Conservation (phyloP, 1,140 invertebrate genomes). For the Bilobella aurantiaca region DNA sequence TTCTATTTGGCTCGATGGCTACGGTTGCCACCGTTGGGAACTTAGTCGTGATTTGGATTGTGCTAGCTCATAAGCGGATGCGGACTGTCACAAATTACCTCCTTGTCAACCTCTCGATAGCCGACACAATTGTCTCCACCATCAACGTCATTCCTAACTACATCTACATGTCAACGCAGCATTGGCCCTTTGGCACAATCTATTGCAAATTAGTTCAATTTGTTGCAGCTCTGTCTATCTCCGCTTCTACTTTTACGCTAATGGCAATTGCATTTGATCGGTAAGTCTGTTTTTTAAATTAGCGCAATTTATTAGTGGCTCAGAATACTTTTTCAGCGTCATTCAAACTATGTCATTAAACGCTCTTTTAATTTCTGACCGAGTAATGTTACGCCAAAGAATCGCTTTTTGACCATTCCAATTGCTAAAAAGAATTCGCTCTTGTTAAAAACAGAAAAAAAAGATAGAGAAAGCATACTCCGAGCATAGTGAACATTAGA, state of each 20-base stretch:
- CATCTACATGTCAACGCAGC: slow-evolving; percentile 76
- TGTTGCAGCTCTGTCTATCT: slow-evolving; percentile 78
- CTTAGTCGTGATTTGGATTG: slow-evolving; percentile 81
- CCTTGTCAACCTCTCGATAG: slow-evolving; percentile 83
- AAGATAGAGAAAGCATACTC: too few species aligned
- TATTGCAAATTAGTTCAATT: slow-evolving; percentile 94
- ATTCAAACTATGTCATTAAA: too few species aligned
- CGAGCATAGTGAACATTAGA: too few species aligned
- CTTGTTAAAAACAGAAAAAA: too few species aligned
- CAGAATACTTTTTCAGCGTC: too few species aligned
- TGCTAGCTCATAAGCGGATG: slow-evolving; percentile 72
- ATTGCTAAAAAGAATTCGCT: too few species aligned
- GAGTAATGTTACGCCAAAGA: too few species aligned
- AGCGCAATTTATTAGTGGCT: too few species aligned
- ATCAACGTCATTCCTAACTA: slow-evolving; percentile 90
- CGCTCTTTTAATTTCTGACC: too few species aligned
- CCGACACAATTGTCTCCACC: slow-evolving; percentile 81
- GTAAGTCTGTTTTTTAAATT: slow-evolving; percentile 59
- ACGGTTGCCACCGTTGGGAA: slow-evolving; percentile 85
- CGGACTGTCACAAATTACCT: slow-evolving; percentile 92
- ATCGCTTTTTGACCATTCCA: too few species aligned
- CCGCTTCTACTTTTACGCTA: slow-evolving; percentile 85
- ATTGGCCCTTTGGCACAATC: slow-evolving; percentile 86
- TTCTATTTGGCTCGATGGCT: slow-evolving; percentile 75
- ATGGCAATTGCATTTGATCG: slow-evolving; percentile 93